These are phyloP conservation scores for Eolophus roseicapilla DNA, from an alignment of 2,113 vertebrate genomes.

Conservation along the genomic window DNA sequence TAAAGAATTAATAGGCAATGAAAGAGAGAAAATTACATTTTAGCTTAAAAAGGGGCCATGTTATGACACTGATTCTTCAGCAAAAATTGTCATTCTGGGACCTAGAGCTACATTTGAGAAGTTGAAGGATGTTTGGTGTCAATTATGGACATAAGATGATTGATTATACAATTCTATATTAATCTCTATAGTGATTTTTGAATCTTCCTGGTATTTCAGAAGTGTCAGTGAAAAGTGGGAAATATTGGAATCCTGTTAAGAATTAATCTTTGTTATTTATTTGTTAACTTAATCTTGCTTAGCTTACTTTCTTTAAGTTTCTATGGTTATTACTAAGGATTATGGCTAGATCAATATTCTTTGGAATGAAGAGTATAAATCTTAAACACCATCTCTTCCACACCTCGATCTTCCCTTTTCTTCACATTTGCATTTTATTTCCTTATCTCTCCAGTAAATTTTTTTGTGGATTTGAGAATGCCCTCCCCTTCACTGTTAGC, in stretches of 20 bases:
- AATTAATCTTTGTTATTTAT: slow-evolving; percentile 7
- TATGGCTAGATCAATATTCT: not conserved
- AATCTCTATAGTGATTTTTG: not conserved
- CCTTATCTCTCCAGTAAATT: not conserved
- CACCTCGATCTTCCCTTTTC: not conserved
- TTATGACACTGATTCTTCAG: not conserved
- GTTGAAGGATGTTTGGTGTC: not conserved
- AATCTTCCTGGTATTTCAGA: not conserved
- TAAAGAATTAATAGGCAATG: not conserved
- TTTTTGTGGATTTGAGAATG: not conserved
- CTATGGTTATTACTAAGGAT: not conserved
- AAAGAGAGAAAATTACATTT: not conserved
- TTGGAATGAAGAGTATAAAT: not conserved
- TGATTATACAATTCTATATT: not conserved
- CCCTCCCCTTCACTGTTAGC: not conserved
- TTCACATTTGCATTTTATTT: not conserved
- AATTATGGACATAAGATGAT: not conserved
- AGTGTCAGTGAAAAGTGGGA: not conserved
- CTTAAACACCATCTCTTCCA: not conserved
- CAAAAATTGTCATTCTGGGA: not conserved
- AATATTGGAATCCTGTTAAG: not conserved
- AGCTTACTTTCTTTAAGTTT: not conserved
- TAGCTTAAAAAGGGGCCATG: not conserved
- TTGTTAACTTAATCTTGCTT: not conserved
- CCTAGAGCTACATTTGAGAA: not conserved